Evolutionary conservation across 2,113 vertebrate species (phyloP).

Genomic region (Indri indri): DNA sequence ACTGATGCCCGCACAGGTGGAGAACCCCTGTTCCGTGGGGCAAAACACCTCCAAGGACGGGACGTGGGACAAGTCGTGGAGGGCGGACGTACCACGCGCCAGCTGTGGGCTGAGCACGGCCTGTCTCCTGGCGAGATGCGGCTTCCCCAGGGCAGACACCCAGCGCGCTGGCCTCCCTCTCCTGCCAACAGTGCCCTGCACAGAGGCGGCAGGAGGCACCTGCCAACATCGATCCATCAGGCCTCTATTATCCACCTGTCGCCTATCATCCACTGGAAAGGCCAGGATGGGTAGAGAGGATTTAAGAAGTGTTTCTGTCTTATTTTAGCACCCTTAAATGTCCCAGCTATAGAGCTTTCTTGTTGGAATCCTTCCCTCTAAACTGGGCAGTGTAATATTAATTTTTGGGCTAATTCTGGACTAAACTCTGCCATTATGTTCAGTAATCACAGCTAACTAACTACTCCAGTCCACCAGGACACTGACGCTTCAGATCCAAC

Average conservation of each 20-base stretch:
- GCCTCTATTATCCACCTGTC: not conserved
- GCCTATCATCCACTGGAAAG: not conserved
- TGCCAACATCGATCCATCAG: rapidly evolving
- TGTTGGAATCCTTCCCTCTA: not conserved
- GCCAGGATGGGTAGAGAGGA: not conserved
- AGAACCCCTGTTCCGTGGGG: rapidly evolving
- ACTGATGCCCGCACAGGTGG: rapidly evolving
- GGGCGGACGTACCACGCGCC: no score
- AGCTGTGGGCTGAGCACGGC: not conserved
- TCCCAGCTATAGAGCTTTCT: not conserved
- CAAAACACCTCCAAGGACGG: not conserved
- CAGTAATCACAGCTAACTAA: not conserved
- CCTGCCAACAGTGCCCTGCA: not conserved
- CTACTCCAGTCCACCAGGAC: no score
- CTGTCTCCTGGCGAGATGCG: rapidly evolving
- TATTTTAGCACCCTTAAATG: not conserved
- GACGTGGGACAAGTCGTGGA: not conserved
- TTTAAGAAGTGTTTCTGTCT: not conserved
- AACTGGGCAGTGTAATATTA: rapidly evolving
- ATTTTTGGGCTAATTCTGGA: not conserved
- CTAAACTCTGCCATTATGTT: not conserved
- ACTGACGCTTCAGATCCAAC: not conserved
- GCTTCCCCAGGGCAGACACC: not conserved
- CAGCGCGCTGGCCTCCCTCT: no score
- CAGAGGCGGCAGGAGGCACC: not conserved